phyloP scores from a whole-genome alignment of 2,113 vertebrate genomes.

The Delphinapterus leucas region DNA sequence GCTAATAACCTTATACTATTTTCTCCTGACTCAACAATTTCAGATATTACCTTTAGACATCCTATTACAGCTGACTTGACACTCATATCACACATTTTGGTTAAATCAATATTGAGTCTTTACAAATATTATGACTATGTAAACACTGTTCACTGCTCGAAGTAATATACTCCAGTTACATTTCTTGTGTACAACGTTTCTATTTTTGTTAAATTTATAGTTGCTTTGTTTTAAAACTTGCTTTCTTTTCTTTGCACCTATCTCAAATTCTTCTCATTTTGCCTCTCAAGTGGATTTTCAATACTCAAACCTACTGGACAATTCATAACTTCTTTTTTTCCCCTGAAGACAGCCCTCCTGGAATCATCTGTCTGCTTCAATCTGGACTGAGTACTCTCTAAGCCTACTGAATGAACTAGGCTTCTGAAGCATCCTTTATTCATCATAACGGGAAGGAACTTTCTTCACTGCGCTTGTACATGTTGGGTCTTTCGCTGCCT shows the following conservation, averaged over 20 bases:
- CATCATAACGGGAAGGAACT: conserved; percentile 11
- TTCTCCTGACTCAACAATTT: conserved; percentile 28
- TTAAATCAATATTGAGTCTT: not conserved
- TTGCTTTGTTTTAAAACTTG: conserved; percentile 18
- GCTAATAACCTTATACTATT: conserved; percentile 17
- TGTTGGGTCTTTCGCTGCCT: conserved; percentile 7
- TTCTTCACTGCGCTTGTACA: not conserved
- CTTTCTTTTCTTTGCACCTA: not conserved
- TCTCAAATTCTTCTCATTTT: conserved; percentile 3
- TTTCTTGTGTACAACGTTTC: not conserved
- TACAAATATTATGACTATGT: not conserved
- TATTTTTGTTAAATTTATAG: conserved; percentile 21
- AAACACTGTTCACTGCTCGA: not conserved
- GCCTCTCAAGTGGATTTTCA: conserved; percentile 43
- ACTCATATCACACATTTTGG: not conserved
- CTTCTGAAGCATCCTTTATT: conserved; percentile 39
- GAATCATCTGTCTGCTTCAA: conserved; percentile 33
- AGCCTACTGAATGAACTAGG: conserved; percentile 26
- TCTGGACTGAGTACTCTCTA: not conserved
- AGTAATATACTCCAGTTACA: conserved; percentile 13
- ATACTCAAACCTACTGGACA: not conserved
- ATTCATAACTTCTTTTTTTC: not conserved
- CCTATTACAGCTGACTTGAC: not conserved
- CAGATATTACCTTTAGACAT: not conserved
- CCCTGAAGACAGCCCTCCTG: not conserved